A percentile compares a stretch with the other conserved stretches of the same genome.
phyloP scores from a whole-genome alignment of 2,113 vertebrate species.

The Planiliza haematocheilus region DNA sequence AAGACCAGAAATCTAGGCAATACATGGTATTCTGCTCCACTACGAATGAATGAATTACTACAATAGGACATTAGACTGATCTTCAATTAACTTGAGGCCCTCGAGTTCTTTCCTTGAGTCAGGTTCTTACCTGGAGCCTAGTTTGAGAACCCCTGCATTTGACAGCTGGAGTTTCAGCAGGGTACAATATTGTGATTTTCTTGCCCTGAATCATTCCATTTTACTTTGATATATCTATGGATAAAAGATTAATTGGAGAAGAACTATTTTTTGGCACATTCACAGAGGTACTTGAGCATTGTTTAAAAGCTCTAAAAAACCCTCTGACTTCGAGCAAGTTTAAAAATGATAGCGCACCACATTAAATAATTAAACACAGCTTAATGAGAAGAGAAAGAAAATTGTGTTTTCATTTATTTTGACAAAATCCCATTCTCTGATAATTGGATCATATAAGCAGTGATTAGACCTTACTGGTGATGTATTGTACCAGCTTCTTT shows the following conservation, averaged over 20 bases:
- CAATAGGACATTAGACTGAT: background rate
- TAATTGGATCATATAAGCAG: slow-evolving; percentile 51
- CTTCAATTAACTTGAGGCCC: background rate
- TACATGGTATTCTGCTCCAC: background rate
- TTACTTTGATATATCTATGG: slow-evolving; percentile 14
- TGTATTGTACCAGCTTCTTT: slow-evolving; percentile 15
- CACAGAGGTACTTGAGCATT: slow-evolving; percentile 12
- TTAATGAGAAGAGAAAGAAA: slow-evolving; percentile 50
- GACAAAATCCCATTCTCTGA: slow-evolving; percentile 55
- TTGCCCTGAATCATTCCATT: background rate
- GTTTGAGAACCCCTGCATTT: background rate
- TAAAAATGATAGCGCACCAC: slow-evolving; percentile 43
- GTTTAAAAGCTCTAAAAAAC: slow-evolving; percentile 41
- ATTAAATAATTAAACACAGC: slow-evolving; percentile 53
- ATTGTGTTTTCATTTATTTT: slow-evolving; percentile 58
- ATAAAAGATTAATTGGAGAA: slow-evolving; percentile 28
- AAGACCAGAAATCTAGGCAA: background rate
- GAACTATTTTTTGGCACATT: slow-evolving; percentile 22
- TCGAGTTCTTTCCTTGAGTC: background rate
- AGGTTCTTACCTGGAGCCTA: background rate
- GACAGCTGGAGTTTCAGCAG: background rate
- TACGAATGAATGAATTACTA: background rate
- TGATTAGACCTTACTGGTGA: slow-evolving; percentile 33
- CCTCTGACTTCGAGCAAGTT: slow-evolving; percentile 33
- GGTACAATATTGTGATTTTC: background rate